Base-by-base conservation (phyloP, 2,797 vertebrate genomes). In the Otolemur crassicaudatus region DNA sequence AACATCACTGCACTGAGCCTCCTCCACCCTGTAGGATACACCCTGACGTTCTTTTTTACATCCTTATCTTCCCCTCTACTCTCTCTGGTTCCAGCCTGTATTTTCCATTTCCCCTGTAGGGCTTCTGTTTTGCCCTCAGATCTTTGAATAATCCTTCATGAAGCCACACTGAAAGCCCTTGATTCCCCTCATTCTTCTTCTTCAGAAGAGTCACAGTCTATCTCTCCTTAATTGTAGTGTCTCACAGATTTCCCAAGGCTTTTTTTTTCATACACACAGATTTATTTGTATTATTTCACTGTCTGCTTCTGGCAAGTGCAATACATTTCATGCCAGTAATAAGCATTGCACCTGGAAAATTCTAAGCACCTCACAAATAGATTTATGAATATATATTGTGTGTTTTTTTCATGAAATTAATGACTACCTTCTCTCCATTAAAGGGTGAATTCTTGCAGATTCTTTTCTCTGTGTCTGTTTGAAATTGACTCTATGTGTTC, bases 101-200 rank as follows among this genome's bases (percentile, higher is more conserved):
- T 90, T 97, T 97, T 93, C 85, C 83, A 88, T 85, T 95, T 76
- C 16, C 58, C 95, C 96, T 13, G n/a, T 72, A 96, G 94, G 97
- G 95, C 84, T 94, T 95, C 91, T 97, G 60, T 95, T 95, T 79
- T 94, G 87, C 79, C 85, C 87, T 97, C 83, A 94, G 94, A 95
- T 97, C 87, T 97, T 76, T 43, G 90, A 96, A 93, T 97, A 97
- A 97, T 96, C 96, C 97, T 94, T 73, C 85, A 5, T 7, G 94
- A 98, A 97, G 93, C 85, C 93, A 79, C 82, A 73, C 7, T 60
- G 96, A 97, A 97, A 97, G 96, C 96, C 77, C 91, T 88, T 93
- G 94, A 81, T 93, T 97, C 91, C 49, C 7, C 86, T 91, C 79
- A 79, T 82, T 97, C 84, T 97, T 76, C 72, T 86, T 81, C 80